Evolutionary conservation across 2,888 invertebrate species (phyloP), one percentile per base, ranked within the genome.

Genomic region (Drosophila putrida): DNA sequence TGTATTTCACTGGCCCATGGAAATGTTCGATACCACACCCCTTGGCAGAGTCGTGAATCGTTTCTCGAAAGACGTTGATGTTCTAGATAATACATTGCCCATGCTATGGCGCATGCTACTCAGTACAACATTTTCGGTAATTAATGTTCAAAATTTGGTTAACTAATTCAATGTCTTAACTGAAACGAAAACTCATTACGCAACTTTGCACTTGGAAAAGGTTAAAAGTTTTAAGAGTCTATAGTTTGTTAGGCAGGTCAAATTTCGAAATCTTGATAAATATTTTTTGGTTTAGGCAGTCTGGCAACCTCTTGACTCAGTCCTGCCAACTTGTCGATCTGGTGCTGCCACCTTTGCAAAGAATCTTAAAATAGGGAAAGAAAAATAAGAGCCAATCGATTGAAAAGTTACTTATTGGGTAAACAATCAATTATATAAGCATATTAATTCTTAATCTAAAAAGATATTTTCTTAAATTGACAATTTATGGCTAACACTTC

Each of bases 21-120:
- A 94, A 88, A 94, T 96, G 93, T 96, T 96, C 93, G 96, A 97
- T 92, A 95, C 95, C 79, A 96, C 96, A 61, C 96, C 96, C 38
- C 83, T 94, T 79, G 96, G 96, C 91, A 93, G 96, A 84, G 94
- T 97, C 82, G 93, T 97, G 49, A 95, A 95, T 92, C 93, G 95
- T 70, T 95, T 95, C 90, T 93, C 95, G 65, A 94, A 93, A 87
- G 95, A 95, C 89, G 91, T 95, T 77, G 93, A 95, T 90, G 91
- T 93, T 47, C 88, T 94, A 89, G 95, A 95, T 91, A 93, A 92
- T 82, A 90, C 91, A 66, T 90, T 95, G 78, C 94, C 95, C 67
- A 58, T 80, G 58, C 87, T 90, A 55, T 87, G 91, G 77, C 90
- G 92, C 67, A 81, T 91, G 68, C 92, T 93, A 81, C 63, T 94